Evolutionary conservation across 2,797 vertebrate species (phyloP), one percentile per base, ranked within the genome.

Genomic region (Sarcophilus harrisii): DNA sequence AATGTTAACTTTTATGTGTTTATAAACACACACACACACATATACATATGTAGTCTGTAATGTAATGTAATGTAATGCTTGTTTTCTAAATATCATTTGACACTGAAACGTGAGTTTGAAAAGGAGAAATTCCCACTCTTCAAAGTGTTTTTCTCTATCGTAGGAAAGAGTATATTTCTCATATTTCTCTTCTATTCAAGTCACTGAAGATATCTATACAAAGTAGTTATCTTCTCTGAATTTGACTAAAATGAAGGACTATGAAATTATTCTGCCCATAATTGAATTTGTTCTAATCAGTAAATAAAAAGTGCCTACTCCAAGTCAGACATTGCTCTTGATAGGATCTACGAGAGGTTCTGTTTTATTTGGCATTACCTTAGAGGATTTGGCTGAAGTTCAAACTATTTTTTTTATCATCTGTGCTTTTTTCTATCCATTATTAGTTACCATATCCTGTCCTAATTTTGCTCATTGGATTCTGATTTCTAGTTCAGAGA

Each of bases 241-340:
- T 9, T 2, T 81, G n/a, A 18, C n/a, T 81, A 81, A 81, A 81
- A 81, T 81, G 62, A n/a, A 18, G 62, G 62, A 66, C 62, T 18
- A n/a, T n/a, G 32, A 18, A 66, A 66, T 16, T 6, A 66, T 66
- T 0, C 3, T 66, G 66, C 5, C n/a, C 8, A 38, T 38, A 73
- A 73, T 1, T 1, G 32, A 66, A 66, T 66, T n/a, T 73, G 73
- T 81, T 45, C 18, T 32, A 81, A n/a, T 81, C n/a, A 91, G 54
- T 81, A 93, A 49, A 32, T 92, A 92, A 94, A 94, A 27, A 92
- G 93, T 94, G 94, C 45, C 29, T 91, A 90, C 57, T 91, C 90
- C 57, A 8, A 89, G 66, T 11, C 30, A 60, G 81, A 16, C 55
- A 93, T 29, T 91, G 90, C 55, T 92, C 30, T 49, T n/a, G 95